Evolutionary conservation across 2,797 vertebrate genomes (phyloP).

Genomic region (Ispidina lecontei): DNA sequence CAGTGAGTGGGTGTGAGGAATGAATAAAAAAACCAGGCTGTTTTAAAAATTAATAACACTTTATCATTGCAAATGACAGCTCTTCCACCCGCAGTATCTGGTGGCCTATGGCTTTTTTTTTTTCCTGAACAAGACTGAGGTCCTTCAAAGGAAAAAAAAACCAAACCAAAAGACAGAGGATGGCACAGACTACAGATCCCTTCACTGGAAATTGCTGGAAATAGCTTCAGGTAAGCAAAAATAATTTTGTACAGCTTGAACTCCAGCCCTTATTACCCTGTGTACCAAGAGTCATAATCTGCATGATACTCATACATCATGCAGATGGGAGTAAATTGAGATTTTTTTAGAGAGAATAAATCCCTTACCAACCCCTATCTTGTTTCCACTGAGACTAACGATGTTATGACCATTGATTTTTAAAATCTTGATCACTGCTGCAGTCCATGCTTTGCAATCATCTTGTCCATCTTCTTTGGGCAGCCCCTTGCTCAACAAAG

Average conservation of each 20-base stretch:
- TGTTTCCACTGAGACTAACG: neutral
- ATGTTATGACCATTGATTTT: neutral
- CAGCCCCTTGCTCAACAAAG: neutral
- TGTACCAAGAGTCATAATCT: neutral
- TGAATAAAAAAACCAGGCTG: neutral
- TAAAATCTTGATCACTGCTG: neutral
- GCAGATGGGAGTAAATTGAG: neutral
- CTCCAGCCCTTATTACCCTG: neutral
- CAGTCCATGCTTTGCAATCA: neutral
- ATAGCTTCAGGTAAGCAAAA: neutral
- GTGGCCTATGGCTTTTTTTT: neutral
- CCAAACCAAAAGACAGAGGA: neutral
- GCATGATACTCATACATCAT: neutral
- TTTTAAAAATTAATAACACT: constrained; percentile 4
- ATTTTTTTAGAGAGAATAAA: neutral
- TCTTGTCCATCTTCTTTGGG: neutral
- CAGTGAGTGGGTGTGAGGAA: neutral
- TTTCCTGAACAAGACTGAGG: neutral
- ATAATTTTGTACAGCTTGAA: neutral
- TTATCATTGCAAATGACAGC: constrained; percentile 13
- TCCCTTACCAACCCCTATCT: neutral
- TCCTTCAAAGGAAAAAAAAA: neutral
- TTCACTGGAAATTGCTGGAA: neutral
- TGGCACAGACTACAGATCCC: neutral
- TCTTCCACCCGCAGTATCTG: neutral